A percentile compares a stretch with the other conserved stretches of the same genome.
Conservation (phyloP, 2,888 invertebrate genomes). For the Meandrusa payeni region DNA sequence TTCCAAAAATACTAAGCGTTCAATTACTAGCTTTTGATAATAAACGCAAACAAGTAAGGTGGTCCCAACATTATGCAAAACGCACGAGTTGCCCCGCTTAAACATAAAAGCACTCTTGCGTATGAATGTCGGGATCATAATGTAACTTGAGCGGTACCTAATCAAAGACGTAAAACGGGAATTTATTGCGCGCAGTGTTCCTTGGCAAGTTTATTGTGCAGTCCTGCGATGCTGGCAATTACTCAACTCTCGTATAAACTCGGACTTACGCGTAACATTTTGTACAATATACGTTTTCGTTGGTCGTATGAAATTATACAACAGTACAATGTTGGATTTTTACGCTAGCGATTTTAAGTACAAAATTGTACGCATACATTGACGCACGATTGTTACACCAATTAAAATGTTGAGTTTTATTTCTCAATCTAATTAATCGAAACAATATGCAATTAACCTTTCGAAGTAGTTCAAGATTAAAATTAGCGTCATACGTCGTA, state of each 20-base stretch:
- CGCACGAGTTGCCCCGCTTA: constrained; percentile 42
- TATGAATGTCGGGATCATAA: constrained; percentile 51
- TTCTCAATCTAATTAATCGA: too few species aligned
- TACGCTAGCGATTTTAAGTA: constrained; percentile 10
- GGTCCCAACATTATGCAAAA: constrained; percentile 55
- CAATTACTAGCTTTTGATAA: neutral
- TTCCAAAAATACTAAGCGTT: constrained; percentile 6
- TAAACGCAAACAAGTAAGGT: constrained; percentile 45
- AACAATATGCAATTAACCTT: too few species aligned
- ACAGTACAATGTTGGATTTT: constrained; percentile 33
- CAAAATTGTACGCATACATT: neutral
- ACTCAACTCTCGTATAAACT: constrained; percentile 65
- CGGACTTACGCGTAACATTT: constrained; percentile 34
- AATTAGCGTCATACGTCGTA: too few species aligned
- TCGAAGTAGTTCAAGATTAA: too few species aligned
- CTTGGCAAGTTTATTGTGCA: constrained; percentile 72
- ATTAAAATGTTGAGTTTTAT: constrained; percentile 13
- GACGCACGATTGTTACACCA: neutral
- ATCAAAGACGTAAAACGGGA: constrained; percentile 75
- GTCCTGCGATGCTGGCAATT: constrained; percentile 71
- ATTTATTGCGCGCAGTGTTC: constrained; percentile 74
- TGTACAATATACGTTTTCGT: constrained; percentile 34
- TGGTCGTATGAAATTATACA: constrained; percentile 32
- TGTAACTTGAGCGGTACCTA: constrained; percentile 70
- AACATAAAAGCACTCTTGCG: constrained; percentile 42